Evolutionary conservation across 2,797 vertebrate species (phyloP).

Genomic region (Onychomys torridus): DNA sequence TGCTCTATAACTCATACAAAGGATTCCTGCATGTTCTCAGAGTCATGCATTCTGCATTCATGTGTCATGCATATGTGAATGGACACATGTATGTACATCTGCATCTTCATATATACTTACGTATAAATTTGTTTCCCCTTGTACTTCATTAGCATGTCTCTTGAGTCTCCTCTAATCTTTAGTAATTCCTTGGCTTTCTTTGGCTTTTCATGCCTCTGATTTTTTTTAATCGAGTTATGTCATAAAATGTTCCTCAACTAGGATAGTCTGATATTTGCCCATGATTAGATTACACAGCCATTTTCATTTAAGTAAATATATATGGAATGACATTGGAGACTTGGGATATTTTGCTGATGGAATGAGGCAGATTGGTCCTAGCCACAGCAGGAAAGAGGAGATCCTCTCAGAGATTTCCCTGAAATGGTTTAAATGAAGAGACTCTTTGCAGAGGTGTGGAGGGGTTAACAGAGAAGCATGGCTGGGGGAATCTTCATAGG

Average conservation of each 20-base stretch:
- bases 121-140: neutral
- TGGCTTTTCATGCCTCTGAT: slow-evolving; percentile 19
- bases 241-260: neutral
- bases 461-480: neutral
- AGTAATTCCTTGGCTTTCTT: slow-evolving; percentile 20
- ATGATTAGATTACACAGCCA: neutral
- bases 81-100: neutral
- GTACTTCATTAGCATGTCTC: neutral
- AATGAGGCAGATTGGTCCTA: neutral
- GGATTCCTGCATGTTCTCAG: neutral
- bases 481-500: neutral
- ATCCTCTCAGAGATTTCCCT: neutral
- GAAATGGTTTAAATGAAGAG: slow-evolving; percentile 35
- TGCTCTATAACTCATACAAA: neutral
- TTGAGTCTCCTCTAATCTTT: neutral
- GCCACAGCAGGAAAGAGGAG: neutral
- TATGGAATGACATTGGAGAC: neutral
- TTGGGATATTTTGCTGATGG: neutral
- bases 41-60: neutral
- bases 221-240: neutral
- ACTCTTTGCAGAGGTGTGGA: neutral
- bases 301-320: slow-evolving; percentile 16
- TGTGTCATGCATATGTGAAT: neutral
- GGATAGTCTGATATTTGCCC: neutral
- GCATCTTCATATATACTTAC: neutral